Conservation (phyloP, 1,140 invertebrate species). For the Luehdorfia chinensis region DNA sequence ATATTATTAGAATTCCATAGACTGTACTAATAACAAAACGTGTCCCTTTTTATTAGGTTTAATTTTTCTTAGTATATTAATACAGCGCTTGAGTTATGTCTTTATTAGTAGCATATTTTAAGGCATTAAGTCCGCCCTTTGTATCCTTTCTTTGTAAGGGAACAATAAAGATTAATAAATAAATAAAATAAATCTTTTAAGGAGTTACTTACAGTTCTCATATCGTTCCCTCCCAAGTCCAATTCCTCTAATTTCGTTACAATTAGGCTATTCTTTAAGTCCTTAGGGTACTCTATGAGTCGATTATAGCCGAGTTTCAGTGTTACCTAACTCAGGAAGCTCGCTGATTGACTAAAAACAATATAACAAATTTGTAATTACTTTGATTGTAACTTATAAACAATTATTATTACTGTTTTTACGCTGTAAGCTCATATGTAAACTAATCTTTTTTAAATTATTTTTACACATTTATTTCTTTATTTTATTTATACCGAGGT, state of each 20-base stretch:
- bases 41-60: not conserved
- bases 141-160: too few relatives aligned
- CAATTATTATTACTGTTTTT: too few relatives aligned
- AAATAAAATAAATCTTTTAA: not conserved
- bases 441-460: too few relatives aligned
- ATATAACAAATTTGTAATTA: constrained; percentile 12
- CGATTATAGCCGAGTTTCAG: constrained; percentile 69
- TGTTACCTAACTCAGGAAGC: constrained; percentile 53
- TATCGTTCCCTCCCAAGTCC: constrained; percentile 66
- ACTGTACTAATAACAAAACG: too few relatives aligned
- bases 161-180: not conserved
- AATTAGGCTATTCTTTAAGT: constrained; percentile 60
- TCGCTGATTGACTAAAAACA: constrained; percentile 65
- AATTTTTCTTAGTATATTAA: too few relatives aligned
- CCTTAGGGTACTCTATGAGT: constrained; percentile 58
- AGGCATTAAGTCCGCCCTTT: too few relatives aligned
- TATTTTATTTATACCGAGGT: too few relatives aligned
- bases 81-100: too few relatives aligned
- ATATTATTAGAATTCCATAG: too few relatives aligned
- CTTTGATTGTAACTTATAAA: not conserved
- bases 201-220: constrained; percentile 50
- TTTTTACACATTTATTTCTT: too few relatives aligned
- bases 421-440: too few relatives aligned
- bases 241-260: constrained; percentile 61
- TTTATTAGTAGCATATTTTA: not conserved